Evolutionary conservation across 2,888 invertebrate genomes (phyloP), one percentile per base, ranked within the genome.

Genomic region (Muscina levida): DNA sequence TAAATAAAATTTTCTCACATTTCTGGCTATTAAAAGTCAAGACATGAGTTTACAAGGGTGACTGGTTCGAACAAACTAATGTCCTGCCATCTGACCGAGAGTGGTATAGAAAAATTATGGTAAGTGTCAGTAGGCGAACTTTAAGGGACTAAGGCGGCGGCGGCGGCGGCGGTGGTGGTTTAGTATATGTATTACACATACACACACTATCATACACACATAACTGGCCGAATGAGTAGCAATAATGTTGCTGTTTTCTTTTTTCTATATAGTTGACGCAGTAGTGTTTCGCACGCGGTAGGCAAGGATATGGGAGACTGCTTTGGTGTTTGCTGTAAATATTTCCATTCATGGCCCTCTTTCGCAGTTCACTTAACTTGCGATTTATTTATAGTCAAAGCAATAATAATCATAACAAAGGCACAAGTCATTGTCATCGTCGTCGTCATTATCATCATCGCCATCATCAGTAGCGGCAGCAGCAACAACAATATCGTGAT

Each of bases 271-370:
- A 22, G 31, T 31, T 15, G 13, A 57, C n/a, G n/a, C 13, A n/a
- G n/a, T n/a, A n/a, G n/a, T n/a, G 11, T 2, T 11, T 11, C 17
- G 19, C 19, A 17, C 8, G 19, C 19, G 19, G 17, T 19, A 1
- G 1, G 11, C 8, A 22, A 51, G 51, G 51, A 51, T n/a, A n/a
- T n/a, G 51, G 31, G 31, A 31, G 31, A 31, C n/a, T 26, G 11
- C 31, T n/a, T 39, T 73, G 39, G 71, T 78, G 84, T 85, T 85
- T 85, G 86, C 83, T 86, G 87, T 88, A 89, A 89, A 89, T 89
- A 89, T 89, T 89, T 87, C 88, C 86, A 88, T 87, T 87, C 89
- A 88, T 87, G 85, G 87, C 88, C 87, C 84, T 87, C 62, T 88
- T 86, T 89, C 85, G 87, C 88, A 89, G 89, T 87, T 89, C 89